phyloP scores from a whole-genome alignment of 2,113 vertebrate species.

The Pithys albifrons region DNA sequence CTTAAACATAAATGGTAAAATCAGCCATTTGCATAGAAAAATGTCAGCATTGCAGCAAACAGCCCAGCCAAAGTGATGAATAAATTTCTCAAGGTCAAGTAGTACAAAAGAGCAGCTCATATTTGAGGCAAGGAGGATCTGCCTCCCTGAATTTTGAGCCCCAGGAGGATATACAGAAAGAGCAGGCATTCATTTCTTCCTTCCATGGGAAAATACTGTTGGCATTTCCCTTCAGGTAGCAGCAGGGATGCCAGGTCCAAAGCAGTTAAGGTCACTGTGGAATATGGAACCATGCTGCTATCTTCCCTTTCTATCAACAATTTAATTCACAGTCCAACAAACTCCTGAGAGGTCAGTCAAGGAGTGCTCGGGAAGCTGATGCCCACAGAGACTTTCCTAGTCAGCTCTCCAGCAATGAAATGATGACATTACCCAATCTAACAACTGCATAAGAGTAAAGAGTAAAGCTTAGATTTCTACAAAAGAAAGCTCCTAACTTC shows the following conservation, averaged over 20 bases:
- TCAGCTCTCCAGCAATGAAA: neutral
- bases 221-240: neutral
- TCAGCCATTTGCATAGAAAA: neutral
- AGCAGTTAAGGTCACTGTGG: neutral
- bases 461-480: neutral
- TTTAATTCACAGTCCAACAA: neutral
- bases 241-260: neutral
- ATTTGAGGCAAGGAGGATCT: neutral
- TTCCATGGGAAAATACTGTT: neutral
- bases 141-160: neutral
- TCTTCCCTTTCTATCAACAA: neutral
- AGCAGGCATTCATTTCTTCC: neutral
- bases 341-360: neutral
- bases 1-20: neutral
- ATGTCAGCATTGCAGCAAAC: neutral
- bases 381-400: neutral
- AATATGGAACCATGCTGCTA: neutral
- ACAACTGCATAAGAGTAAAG: neutral
- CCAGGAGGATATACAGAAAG: neutral
- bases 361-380: neutral
- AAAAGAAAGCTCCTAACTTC: neutral
- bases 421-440: neutral
- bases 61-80: accelerated
- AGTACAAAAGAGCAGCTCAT: neutral
- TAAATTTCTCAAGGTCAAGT: neutral